Evolutionary conservation across 2,888 invertebrate species (phyloP).

Genomic region (Meganola albula): DNA sequence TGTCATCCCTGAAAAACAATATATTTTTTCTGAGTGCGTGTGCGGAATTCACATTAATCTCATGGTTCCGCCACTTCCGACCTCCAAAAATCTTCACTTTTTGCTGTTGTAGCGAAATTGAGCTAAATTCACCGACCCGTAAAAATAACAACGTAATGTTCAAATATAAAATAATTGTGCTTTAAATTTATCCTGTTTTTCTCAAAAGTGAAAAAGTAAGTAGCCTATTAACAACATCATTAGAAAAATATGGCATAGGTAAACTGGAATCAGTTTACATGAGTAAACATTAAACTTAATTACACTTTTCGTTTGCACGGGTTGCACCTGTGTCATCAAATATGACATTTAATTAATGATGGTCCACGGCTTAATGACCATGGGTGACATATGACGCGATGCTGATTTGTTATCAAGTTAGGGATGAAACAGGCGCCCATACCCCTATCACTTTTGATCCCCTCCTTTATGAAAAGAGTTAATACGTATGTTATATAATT

Average conservation of each 20-base stretch:
- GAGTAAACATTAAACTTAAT: constrained; percentile 47
- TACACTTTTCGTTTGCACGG: constrained; percentile 45
- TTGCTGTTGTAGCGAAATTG: constrained; percentile 23
- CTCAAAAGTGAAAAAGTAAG: no score
- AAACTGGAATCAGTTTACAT: no score
- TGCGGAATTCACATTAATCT: constrained; percentile 48
- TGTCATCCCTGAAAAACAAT: constrained; percentile 35
- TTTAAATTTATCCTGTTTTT: no score
- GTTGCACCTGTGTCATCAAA: constrained; percentile 49
- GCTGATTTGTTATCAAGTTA: constrained; percentile 41
- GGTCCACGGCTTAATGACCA: constrained; percentile 45
- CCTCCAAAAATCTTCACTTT: constrained; percentile 43
- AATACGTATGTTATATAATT: no score
- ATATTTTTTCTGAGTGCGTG: constrained; percentile 39
- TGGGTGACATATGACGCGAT: constrained; percentile 44
- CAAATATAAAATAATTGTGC: no score
- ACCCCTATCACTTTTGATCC: no score
- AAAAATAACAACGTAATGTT: constrained; percentile 11
- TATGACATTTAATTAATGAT: constrained; percentile 62
- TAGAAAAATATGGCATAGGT: no score
- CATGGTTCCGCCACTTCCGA: constrained; percentile 33
- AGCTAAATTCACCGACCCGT: constrained; percentile 15
- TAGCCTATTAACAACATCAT: no score
- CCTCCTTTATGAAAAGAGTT: no score
- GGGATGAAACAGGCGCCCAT: no score